phyloP scores from a whole-genome alignment of 2,888 invertebrate genomes.

The Pachliopta kotzebuea region DNA sequence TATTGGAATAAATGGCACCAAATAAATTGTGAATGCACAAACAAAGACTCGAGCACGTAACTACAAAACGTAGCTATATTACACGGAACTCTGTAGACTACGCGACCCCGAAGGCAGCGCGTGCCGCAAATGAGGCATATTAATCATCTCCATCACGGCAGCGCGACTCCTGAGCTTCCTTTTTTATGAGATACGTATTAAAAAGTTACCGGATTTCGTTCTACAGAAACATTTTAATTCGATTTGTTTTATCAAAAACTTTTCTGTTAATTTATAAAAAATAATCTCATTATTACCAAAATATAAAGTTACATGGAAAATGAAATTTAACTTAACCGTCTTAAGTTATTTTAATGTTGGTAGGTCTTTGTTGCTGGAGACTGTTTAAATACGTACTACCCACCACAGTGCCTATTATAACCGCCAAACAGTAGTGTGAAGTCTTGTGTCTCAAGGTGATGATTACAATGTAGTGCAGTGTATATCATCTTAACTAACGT shows the following conservation, averaged over 20 bases:
- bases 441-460: too few relatives aligned
- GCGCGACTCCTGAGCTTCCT: conserved; percentile 72
- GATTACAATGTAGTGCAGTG: too few relatives aligned
- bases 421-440: too few relatives aligned
- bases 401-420: too few relatives aligned
- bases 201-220: conserved; percentile 51
- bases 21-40: conserved; percentile 76
- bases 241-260: background rate
- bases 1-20: conserved; percentile 59
- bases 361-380: too few relatives aligned
- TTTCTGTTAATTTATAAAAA: too few relatives aligned
- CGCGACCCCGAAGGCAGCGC: conserved; percentile 44
- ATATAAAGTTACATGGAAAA: background rate
- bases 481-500: too few relatives aligned
- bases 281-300: background rate
- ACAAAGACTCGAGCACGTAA: conserved; percentile 75
- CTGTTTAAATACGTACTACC: too few relatives aligned
- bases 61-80: conserved; percentile 31
- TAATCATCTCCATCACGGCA: conserved; percentile 76
- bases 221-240: conserved; percentile 38
- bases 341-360: too few relatives aligned
- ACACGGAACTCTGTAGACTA: conserved; percentile 50
- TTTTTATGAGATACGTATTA: conserved; percentile 63
- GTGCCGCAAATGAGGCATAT: conserved; percentile 77
- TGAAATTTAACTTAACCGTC: background rate